Percentiles rank a stretch among this genome's conserved stretches.
Evolutionary conservation across 2,113 vertebrate species (phyloP).

Genomic region (Axis porcinus): DNA sequence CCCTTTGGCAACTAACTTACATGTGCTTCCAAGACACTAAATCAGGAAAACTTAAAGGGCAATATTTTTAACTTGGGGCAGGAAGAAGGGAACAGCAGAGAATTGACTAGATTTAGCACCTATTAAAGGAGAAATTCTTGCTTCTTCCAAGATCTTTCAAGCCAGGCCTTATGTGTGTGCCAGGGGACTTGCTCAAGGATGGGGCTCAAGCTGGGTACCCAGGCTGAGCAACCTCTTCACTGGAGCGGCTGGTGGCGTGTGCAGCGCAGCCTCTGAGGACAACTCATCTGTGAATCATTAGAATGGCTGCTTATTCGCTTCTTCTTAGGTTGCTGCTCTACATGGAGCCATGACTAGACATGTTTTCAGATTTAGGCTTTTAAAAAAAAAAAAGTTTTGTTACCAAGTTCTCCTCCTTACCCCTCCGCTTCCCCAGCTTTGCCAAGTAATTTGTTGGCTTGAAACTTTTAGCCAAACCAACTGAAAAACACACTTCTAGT

Average conservation of each 20-base stretch:
- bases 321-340: not conserved
- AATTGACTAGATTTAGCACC: slow-evolving; percentile 46
- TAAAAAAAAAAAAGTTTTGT: not conserved
- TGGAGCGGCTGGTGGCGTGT: not conserved
- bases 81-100: slow-evolving; percentile 21
- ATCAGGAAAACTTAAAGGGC: slow-evolving; percentile 65
- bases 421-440: not conserved
- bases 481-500: not conserved
- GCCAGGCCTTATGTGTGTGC: slow-evolving; percentile 43
- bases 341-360: not conserved
- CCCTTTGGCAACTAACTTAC: slow-evolving; percentile 58
- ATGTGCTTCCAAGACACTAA: slow-evolving; percentile 65
- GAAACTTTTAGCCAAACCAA: not conserved
- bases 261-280: not conserved
- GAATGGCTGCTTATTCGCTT: not conserved
- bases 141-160: not conserved
- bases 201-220: not conserved
- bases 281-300: not conserved
- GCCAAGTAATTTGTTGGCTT: slow-evolving; percentile 2
- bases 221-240: not conserved
- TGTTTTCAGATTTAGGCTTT: slow-evolving; percentile 14
- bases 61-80: slow-evolving; percentile 56
- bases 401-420: not conserved
- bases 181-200: slow-evolving; percentile 35
- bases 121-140: slow-evolving; percentile 43